These are phyloP conservation scores for Vanessa atalanta DNA, from an alignment of 1,140 invertebrate species.

Conservation along the genomic window DNA sequence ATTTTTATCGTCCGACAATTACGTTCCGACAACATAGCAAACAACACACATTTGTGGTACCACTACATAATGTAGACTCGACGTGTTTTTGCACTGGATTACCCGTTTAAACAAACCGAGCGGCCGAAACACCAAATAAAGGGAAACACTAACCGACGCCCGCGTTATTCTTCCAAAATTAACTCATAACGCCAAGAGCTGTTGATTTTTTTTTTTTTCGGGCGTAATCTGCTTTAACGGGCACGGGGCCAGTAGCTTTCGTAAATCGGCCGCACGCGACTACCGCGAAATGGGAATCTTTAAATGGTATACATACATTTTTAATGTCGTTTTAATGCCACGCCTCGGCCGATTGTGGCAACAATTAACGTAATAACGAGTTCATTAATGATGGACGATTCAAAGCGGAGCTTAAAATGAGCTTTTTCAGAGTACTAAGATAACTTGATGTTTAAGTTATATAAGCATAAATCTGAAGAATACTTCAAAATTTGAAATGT, in stretches of 20 bases:
- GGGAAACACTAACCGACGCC: slow-evolving; percentile 72
- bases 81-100: slow-evolving; percentile 73
- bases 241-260: slow-evolving; percentile 74
- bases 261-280: slow-evolving; percentile 73
- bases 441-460: slow-evolving; percentile 40
- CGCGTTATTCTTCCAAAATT: slow-evolving; percentile 79
- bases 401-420: slow-evolving; percentile 56
- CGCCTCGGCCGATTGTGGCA: slow-evolving; percentile 68
- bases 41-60: slow-evolving; percentile 60
- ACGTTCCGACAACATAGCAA: slow-evolving; percentile 33
- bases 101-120: slow-evolving; percentile 75
- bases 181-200: slow-evolving; percentile 78
- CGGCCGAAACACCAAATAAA: slow-evolving; percentile 74
- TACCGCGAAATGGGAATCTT: slow-evolving; percentile 76
- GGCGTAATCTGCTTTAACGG: slow-evolving; percentile 77
- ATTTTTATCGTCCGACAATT: slow-evolving; percentile 68
- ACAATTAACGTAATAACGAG: slow-evolving; percentile 77
- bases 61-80: slow-evolving; percentile 60
- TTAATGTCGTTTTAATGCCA: slow-evolving; percentile 75
- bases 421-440: slow-evolving; percentile 44
- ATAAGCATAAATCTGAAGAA: slow-evolving; percentile 14
- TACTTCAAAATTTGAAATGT: neutral
- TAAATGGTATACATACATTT: slow-evolving; percentile 78
- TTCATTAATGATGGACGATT: slow-evolving; percentile 73
- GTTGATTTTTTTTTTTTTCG: slow-evolving; percentile 73